phyloP scores from a whole-genome alignment of 2,888 invertebrate species.

The Acrobasis suavella region DNA sequence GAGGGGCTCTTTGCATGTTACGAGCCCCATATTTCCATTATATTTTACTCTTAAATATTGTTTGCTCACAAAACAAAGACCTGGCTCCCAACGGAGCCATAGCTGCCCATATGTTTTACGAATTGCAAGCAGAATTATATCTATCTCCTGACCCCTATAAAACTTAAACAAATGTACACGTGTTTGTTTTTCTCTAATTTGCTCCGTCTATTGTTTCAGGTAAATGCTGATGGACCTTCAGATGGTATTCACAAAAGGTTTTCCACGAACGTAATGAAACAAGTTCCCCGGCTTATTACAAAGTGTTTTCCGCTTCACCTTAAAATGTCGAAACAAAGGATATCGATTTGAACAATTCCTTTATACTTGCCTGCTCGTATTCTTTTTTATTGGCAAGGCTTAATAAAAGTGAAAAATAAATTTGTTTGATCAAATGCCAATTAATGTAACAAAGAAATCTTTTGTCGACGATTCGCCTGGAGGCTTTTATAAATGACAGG shows the following conservation, averaged over 20 bases:
- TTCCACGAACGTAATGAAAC: slow-evolving; percentile 1
- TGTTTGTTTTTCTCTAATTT: background rate
- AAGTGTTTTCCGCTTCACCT: slow-evolving; percentile 15
- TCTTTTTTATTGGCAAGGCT: slow-evolving; percentile 15
- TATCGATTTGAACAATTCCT: slow-evolving; percentile 21
- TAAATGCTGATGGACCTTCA: slow-evolving; percentile 2
- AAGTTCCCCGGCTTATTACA: slow-evolving; percentile 6
- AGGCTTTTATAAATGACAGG: slow-evolving; percentile 28
- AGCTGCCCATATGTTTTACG: slow-evolving; percentile 3
- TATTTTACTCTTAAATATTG: slow-evolving; percentile 8
- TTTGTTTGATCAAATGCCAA: slow-evolving; percentile 35
- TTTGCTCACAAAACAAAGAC: slow-evolving; percentile 1
- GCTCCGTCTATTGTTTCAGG: slow-evolving; percentile 9
- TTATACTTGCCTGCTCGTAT: slow-evolving; percentile 17
- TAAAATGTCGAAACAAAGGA: slow-evolving; percentile 22
- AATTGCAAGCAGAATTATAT: slow-evolving; percentile 1
- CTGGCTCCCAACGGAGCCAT: slow-evolving; percentile 11
- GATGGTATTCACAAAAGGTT: slow-evolving; percentile 6
- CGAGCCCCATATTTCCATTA: slow-evolving; percentile 2
- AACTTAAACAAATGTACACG: background rate
- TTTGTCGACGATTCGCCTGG: slow-evolving; percentile 29
- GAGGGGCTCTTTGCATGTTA: background rate
- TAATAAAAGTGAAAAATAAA: slow-evolving; percentile 31
- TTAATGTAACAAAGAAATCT: slow-evolving; percentile 34
- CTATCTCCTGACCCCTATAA: background rate